Percentiles rank a stretch among this genome's conserved stretches.
phyloP scores from a whole-genome alignment of 2,797 vertebrate genomes.

The Balearica regulorum region DNA sequence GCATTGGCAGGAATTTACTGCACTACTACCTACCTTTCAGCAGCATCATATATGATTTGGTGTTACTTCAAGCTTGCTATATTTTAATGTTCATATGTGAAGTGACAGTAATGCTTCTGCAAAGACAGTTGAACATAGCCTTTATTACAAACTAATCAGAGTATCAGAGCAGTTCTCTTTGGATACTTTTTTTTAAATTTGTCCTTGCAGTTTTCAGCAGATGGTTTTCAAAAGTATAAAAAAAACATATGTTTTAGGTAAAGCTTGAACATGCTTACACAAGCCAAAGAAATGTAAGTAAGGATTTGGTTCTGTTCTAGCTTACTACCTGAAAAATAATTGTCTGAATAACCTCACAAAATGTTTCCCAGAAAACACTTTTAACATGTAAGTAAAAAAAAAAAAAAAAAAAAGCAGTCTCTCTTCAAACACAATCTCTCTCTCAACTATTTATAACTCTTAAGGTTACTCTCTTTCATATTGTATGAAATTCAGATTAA shows the following conservation, averaged over 20 bases:
- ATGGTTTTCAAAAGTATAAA: not conserved
- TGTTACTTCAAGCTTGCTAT: not conserved
- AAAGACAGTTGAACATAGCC: not conserved
- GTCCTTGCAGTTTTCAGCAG: not conserved
- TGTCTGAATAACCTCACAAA: not conserved
- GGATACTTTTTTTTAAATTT: not conserved
- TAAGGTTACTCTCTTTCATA: not conserved
- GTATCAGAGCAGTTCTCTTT: not conserved
- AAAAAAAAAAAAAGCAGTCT: not conserved
- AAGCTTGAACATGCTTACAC: not conserved
- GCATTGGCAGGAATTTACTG: not conserved
- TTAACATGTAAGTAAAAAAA: not conserved
- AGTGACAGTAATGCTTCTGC: not conserved
- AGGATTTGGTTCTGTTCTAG: not conserved
- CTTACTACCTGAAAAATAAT: not conserved
- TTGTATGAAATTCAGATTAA: not conserved
- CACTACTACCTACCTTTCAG: not conserved
- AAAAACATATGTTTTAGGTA: not conserved
- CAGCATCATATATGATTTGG: not conserved
- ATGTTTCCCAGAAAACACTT: not conserved
- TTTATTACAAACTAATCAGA: not conserved
- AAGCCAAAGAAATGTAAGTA: not conserved
- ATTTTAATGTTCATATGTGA: not conserved
- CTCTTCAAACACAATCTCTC: not conserved
- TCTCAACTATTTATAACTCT: not conserved